Evolutionary conservation across 2,113 vertebrate species (phyloP), one percentile per base, ranked within the genome.

Genomic region (Cyanoderma ruficeps): DNA sequence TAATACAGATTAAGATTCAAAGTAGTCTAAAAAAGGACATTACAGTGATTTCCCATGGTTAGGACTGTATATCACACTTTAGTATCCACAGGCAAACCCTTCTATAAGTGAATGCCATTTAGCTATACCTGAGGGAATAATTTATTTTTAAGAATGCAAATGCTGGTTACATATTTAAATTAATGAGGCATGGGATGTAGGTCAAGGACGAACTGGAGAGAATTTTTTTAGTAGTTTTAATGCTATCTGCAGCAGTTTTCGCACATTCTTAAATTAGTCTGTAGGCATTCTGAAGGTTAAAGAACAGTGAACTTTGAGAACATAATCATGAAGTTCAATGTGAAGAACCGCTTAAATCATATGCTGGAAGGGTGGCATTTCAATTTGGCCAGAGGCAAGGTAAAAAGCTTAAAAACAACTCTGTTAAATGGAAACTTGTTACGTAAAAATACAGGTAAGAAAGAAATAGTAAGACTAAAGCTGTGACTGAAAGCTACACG

Each of bases 261-360:
- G 87, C 41, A 84, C 31, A 42, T 88, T 63, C 75, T 77, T 86
- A 74, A 83, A 87, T 86, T 71, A 75, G 39, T 94, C 64, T 60
- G 52, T 30, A 59, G 52, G 65, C 35, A 90, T 74, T 94, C 1
- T 79, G 74, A 93, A 89, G 70, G 81, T 96, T 93, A 92, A 94
- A 88, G 72, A 93, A 70, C 82, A 90, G 60, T 67, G 53, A 92
- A 92, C 88, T 94, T 88, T 49, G 65, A 92, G 90, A 94, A 95
- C 15, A 41, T 53, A 75, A 70, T 60, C 10, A 78, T 35, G 55
- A 90, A 95, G 57, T 81, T 86, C 85, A 81, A 44, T 25, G 56
- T 60, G 76, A 95, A 65, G 76, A 94, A 92, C 69, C 92, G 71
- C 31, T 83, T 74, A 87, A 89, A 89, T 89, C 74, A 69, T 68